phyloP scores from a whole-genome alignment of 2,797 vertebrate genomes.

The Chelonia mydas region DNA sequence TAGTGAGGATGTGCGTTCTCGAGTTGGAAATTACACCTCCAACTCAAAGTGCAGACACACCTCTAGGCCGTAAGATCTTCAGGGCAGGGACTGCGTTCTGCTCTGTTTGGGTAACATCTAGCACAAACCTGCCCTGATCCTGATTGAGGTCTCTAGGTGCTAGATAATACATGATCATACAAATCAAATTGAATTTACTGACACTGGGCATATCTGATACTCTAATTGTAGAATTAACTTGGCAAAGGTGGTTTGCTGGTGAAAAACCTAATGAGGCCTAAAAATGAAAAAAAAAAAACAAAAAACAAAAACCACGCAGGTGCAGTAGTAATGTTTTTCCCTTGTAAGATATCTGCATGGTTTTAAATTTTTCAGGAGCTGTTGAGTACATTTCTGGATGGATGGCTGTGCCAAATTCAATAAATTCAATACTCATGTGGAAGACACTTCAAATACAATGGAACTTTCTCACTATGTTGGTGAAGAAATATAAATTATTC shows the following conservation, averaged over 20 bases:
- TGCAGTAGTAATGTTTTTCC: neutral
- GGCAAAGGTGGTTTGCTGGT: neutral
- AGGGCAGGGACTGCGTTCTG: neutral
- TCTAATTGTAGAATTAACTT: neutral
- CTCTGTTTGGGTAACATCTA: neutral
- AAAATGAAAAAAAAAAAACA: neutral
- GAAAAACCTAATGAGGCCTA: neutral
- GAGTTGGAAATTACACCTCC: neutral
- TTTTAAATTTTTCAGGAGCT: neutral
- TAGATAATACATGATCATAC: neutral
- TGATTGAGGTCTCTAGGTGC: neutral
- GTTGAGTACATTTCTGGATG: neutral
- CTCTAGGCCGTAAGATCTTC: neutral
- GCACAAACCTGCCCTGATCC: neutral
- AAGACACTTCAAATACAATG: neutral
- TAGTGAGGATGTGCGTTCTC: neutral
- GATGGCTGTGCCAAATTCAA: neutral
- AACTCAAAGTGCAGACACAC: neutral
- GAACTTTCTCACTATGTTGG: neutral
- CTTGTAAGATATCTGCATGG: neutral
- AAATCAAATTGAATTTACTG: neutral
- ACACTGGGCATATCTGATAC: neutral
- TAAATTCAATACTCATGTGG: neutral
- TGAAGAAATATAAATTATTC: neutral
- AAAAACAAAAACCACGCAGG: neutral